Evolutionary conservation across 2,888 invertebrate species (phyloP).

Genomic region (Drosophila parthenogenetica): DNA sequence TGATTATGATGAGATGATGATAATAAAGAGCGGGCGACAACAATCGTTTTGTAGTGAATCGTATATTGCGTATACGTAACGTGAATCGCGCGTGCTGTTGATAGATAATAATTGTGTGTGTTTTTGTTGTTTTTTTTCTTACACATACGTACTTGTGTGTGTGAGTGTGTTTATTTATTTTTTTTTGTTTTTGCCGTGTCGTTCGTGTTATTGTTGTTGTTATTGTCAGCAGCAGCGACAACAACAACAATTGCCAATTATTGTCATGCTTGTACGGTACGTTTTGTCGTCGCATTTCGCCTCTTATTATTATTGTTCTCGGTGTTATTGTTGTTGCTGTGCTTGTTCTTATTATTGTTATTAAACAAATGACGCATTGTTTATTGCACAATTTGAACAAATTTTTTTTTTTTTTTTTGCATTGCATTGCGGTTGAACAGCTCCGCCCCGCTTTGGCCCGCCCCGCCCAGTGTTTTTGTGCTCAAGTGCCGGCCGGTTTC

Average conservation of each 20-base stretch:
- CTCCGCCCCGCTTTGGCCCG: neutral
- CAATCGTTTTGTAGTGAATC: conserved; percentile 28
- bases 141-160: conserved; percentile 5
- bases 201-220: conserved; percentile 25
- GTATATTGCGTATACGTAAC: conserved; percentile 30
- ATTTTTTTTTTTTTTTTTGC: neutral
- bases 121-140: neutral
- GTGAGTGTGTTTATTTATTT: conserved; percentile 15
- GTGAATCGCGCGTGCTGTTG: conserved; percentile 58
- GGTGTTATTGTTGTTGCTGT: conserved; percentile 11
- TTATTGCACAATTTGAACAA: conserved; percentile 9
- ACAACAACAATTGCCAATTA: conserved; percentile 48
- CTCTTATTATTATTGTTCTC: conserved; percentile 15
- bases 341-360: conserved; percentile 41
- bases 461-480: conserved; percentile 14
- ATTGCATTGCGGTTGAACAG: neutral
- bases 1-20: conserved; percentile 10
- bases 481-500: conserved; percentile 15
- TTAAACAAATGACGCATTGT: conserved; percentile 58
- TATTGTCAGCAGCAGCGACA: conserved; percentile 20
- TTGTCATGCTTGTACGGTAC: conserved; percentile 44
- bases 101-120: conserved; percentile 50
- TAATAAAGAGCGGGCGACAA: conserved; percentile 24
- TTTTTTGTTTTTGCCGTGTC: conserved; percentile 3
- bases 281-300: conserved; percentile 40